Conservation (phyloP, 2,113 vertebrate species). For the Eublepharis macularius region DNA sequence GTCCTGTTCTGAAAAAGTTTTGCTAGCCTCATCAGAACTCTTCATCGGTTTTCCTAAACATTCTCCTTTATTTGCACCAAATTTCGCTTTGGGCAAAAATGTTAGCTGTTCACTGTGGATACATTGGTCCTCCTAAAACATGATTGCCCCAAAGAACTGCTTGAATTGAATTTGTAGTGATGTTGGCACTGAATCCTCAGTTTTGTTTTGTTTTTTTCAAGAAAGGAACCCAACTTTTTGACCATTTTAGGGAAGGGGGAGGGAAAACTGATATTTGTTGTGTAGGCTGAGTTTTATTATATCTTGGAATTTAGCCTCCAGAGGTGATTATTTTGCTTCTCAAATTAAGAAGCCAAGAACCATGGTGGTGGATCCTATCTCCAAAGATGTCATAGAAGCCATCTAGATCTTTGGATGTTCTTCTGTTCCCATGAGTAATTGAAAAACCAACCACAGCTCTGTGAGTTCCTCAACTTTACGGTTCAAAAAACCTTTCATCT, state of each 20-base stretch:
- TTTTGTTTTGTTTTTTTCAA: no score
- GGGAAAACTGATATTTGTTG: not conserved
- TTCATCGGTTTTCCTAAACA: not conserved
- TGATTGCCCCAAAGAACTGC: no score
- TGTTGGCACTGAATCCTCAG: no score
- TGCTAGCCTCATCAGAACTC: not conserved
- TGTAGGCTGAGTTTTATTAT: not conserved
- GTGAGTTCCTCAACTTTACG: conserved; percentile 34
- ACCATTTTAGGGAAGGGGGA: no score
- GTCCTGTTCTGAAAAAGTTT: not conserved
- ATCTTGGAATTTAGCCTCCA: conserved; percentile 26
- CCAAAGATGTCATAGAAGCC: conserved; percentile 51
- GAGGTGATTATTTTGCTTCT: conserved; percentile 42
- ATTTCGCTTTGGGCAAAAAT: no score
- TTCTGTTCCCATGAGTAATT: conserved; percentile 48
- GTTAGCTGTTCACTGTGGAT: no score
- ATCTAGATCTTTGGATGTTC: conserved; percentile 39
- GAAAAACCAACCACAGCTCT: conserved; percentile 53
- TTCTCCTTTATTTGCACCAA: no score
- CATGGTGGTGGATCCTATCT: conserved; percentile 32
- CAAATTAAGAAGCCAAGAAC: conserved; percentile 25
- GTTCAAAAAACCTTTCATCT: conserved; percentile 49
- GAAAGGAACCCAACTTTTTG: no score
- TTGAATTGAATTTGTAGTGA: no score
- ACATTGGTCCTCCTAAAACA: no score